Conservation (phyloP, 2,797 vertebrate species). For the Coluber constrictor region DNA sequence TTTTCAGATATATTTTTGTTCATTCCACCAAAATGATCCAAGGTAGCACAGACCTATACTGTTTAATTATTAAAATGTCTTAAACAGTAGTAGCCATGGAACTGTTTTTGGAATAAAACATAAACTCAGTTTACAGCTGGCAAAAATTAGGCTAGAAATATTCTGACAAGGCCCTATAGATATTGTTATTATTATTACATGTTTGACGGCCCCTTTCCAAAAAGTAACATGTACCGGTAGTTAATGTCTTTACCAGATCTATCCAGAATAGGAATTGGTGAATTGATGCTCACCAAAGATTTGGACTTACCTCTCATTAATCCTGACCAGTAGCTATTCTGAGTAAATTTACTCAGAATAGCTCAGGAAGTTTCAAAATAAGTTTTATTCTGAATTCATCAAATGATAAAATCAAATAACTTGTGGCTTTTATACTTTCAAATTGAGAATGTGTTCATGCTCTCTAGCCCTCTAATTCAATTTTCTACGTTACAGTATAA, state of each 20-base stretch:
- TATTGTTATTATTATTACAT: not conserved
- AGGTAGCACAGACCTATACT: not conserved
- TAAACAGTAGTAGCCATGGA: not conserved
- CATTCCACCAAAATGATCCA: not conserved
- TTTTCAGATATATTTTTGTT: not conserved
- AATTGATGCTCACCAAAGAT: not conserved
- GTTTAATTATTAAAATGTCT: not conserved
- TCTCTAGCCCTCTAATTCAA: not conserved
- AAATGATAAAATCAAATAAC: not conserved
- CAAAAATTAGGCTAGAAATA: not conserved
- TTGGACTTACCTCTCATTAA: not conserved
- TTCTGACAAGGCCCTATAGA: not conserved
- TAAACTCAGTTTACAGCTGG: not conserved
- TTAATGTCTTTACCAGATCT: not conserved
- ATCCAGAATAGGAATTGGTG: not conserved
- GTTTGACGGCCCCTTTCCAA: not conserved
- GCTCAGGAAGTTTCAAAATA: not conserved
- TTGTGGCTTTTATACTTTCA: not conserved
- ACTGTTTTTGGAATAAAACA: constrained; percentile 10
- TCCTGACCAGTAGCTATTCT: not conserved
- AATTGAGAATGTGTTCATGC: not conserved
- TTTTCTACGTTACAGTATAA: not conserved
- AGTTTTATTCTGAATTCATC: not conserved
- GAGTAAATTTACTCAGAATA: not conserved
- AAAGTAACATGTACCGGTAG: not conserved